These are phyloP conservation scores for Mus spicilegus DNA, from an alignment of 2,113 vertebrate species.

Conservation along the genomic window DNA sequence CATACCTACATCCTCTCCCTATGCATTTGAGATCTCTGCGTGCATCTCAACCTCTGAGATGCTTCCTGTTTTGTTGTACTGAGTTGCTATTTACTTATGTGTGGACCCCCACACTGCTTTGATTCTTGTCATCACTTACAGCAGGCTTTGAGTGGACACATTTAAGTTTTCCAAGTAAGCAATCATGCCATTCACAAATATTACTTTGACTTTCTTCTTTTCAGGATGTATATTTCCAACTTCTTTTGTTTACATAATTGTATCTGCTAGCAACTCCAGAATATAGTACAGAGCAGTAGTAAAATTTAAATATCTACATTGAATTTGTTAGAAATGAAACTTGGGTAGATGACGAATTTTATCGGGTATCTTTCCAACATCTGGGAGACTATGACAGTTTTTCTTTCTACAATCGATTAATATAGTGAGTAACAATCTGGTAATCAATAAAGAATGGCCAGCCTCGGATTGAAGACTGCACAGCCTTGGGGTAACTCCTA, in stretches of 20 bases:
- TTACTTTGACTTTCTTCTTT: conserved; percentile 32
- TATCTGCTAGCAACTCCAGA: not conserved
- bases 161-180: not conserved
- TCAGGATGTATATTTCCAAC: not conserved
- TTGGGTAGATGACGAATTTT: conserved; percentile 33
- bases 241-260: conserved; percentile 4
- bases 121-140: not conserved
- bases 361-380: conserved; percentile 2
- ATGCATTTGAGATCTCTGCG: not conserved
- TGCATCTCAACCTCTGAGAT: not conserved
- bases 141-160: not conserved
- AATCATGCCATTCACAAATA: not conserved
- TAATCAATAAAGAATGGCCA: not conserved
- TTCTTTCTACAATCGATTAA: conserved; percentile 16
- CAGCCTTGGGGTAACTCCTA: not conserved
- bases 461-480: not conserved
- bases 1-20: not conserved
- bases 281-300: not conserved
- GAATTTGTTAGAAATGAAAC: conserved; percentile 51
- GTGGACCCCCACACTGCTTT: not conserved
- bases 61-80: not conserved
- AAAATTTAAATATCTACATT: not conserved
- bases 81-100: not conserved
- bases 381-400: not conserved
- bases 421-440: not conserved